Evolutionary conservation across 2,797 vertebrate genomes (phyloP), one percentile per base, ranked within the genome.

Genomic region (Meda fulgida): DNA sequence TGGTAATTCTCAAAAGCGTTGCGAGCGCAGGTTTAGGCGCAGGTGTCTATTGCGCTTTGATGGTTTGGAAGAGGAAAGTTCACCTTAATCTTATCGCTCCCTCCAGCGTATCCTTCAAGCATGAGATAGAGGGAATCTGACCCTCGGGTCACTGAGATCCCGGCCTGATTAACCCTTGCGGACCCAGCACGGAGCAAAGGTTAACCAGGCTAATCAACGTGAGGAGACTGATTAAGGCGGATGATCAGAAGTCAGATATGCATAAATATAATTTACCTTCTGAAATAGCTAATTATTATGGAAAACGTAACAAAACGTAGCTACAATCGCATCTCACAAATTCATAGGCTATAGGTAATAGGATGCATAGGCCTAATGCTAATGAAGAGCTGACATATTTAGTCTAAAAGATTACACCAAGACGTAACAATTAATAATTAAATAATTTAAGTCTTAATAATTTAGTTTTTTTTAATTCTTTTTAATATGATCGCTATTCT

Each of bases 121-220:
- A 80, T 91, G 90, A 94, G 93, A 96, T 93, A 91, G 90, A 90
- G 91, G 90, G 87, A 92, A 86, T 84, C 91, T 96, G 96, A 97
- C 96, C 96, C 91, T 29, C 87, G 88, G 95, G 95, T 95, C 94
- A 93, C 86, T 88, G 89, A 92, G 94, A 96, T 94, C 92, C 91
- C 82, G 93, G 93, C 93, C 95, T 95, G 94, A 96, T 97, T 97
- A 98, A 97, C 96, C 96, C 96, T 93, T 95, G 88, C 92, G 90
- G 93, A 89, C 92, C 95, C 93, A 88, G 89, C 81, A 88, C 90
- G 87, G 93, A 94, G 92, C 93, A 94, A 92, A 96, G 95, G 95
- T 96, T 97, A 97, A 96, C 94, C 93, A 92, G 91, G 86, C 94
- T 93, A 93, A 96, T 95, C 91, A 95, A 94, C 93, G 93, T 90